Evolutionary conservation across 2,797 vertebrate species (phyloP).

Genomic region (Chiloscyllium punctatum): DNA sequence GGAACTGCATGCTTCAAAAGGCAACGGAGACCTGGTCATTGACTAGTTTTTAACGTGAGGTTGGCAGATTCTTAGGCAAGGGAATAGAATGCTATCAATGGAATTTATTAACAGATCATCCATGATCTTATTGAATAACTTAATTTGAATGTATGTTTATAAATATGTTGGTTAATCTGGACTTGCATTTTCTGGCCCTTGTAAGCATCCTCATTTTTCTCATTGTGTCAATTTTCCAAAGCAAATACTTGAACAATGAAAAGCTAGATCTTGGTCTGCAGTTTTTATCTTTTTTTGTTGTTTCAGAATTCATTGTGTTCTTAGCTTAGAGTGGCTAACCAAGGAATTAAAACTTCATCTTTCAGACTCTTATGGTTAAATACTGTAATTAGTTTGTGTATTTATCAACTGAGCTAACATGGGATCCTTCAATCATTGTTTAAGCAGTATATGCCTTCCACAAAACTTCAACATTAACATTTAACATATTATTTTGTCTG

Average conservation of each 20-base stretch:
- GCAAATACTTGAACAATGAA: not conserved
- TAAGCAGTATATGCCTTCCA: not conserved
- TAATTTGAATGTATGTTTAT: too few relatives aligned
- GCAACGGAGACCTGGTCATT: too few relatives aligned
- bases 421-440: not conserved
- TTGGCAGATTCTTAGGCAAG: too few relatives aligned
- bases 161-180: constrained; percentile 5
- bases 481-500: not conserved
- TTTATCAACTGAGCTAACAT: not conserved
- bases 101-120: too few relatives aligned
- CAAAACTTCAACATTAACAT: not conserved
- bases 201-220: not conserved
- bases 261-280: not conserved
- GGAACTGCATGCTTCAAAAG: too few relatives aligned
- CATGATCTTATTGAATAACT: too few relatives aligned
- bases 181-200: not conserved
- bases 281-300: not conserved
- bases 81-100: too few relatives aligned
- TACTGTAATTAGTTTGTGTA: not conserved
- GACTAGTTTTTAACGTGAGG: too few relatives aligned
- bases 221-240: not conserved
- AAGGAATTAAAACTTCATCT: not conserved
- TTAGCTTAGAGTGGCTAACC: not conserved
- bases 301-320: not conserved
- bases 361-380: not conserved